Conservation (phyloP, 2,113 vertebrate genomes). For the Mustela nigripes region DNA sequence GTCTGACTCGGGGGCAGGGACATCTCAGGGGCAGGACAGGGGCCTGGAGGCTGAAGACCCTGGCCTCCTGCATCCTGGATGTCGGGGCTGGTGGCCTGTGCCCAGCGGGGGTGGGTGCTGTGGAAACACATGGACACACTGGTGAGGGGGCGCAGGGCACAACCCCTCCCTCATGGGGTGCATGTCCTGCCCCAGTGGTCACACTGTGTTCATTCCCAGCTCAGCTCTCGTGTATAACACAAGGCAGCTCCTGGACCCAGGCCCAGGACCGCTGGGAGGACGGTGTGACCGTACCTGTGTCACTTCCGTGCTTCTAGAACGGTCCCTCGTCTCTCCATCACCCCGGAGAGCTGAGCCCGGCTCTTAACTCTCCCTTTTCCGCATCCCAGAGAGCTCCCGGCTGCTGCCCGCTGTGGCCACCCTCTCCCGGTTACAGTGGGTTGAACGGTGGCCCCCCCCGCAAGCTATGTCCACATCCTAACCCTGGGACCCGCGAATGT, state of each 20-base stretch:
- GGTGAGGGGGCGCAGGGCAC: too few species aligned
- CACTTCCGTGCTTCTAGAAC: background rate
- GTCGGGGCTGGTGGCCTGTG: background rate
- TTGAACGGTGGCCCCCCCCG: fast-evolving
- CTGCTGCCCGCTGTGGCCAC: fast-evolving
- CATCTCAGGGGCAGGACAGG: background rate
- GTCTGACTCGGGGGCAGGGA: background rate
- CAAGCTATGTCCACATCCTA: background rate
- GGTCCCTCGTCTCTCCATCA: background rate
- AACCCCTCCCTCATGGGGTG: background rate
- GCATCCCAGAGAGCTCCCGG: fast-evolving
- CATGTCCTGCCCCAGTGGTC: background rate
- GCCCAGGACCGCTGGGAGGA: too few species aligned
- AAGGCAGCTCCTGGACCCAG: too few species aligned
- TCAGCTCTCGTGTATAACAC: background rate
- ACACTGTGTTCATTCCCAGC: background rate
- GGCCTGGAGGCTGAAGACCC: background rate
- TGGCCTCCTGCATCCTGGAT: fast-evolving
- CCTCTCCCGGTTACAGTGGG: fast-evolving
- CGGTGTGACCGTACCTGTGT: fast-evolving
- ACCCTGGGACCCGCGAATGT: too few species aligned
- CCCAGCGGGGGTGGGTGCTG: fast-evolving
- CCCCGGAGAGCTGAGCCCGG: fast-evolving
- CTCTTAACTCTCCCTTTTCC: background rate
- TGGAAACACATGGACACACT: fast-evolving